phyloP scores from a whole-genome alignment of 2,797 vertebrate genomes.

The Typhlichthys subterraneus region DNA sequence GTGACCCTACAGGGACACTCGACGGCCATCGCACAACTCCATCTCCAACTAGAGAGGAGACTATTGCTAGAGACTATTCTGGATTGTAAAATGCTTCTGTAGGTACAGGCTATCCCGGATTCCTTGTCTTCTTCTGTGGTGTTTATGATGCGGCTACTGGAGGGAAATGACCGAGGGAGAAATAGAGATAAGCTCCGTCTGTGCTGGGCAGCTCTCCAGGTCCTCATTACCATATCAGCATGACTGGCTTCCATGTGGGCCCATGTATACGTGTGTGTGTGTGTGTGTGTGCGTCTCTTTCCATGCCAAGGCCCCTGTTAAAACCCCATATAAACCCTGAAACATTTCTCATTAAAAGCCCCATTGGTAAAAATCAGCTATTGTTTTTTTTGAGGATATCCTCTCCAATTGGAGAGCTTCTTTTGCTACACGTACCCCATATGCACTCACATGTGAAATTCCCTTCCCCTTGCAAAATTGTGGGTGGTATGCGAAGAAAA shows the following conservation, averaged over 20 bases:
- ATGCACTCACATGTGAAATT: constrained; percentile 14
- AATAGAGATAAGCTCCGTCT: constrained; percentile 49
- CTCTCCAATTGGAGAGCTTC: constrained; percentile 53
- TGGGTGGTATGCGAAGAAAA: constrained; percentile 50
- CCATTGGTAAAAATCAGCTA: constrained; percentile 39
- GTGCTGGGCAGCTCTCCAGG: constrained; percentile 30
- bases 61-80: constrained; percentile 26
- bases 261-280: constrained; percentile 15
- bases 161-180: constrained; percentile 5
- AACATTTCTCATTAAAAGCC: constrained; percentile 58
- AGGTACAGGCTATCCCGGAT: constrained; percentile 6
- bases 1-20: constrained; percentile 4
- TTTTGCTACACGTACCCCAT: constrained; percentile 25
- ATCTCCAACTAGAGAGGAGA: constrained; percentile 24
- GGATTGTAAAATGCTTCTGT: constrained; percentile 25
- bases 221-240: constrained; percentile 64
- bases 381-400: constrained; percentile 47
- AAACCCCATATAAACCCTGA: constrained; percentile 50
- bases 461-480: constrained; percentile 34
- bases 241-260: constrained; percentile 44
- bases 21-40: constrained; percentile 19
- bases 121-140: constrained; percentile 2
- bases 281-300: constrained; percentile 6
- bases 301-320: constrained; percentile 26
- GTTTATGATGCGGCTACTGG: constrained; percentile 24